Percentiles rank a stretch among this genome's conserved stretches.
phyloP scores from a whole-genome alignment of 2,888 invertebrate genomes.

The Isotomurus palustris region DNA sequence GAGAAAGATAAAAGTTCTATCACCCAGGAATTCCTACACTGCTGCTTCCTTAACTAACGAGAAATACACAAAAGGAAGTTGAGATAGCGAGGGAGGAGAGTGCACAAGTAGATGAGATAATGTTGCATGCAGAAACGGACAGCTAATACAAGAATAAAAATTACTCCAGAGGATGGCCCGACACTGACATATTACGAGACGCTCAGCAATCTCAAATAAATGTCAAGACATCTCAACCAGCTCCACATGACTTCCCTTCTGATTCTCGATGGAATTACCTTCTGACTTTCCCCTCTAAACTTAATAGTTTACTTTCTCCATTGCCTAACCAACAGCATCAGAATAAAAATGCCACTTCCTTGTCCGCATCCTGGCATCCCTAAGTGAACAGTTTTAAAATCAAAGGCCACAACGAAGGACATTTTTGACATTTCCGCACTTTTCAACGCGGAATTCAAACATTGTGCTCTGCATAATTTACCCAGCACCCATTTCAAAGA shows the following conservation, averaged over 20 bases:
- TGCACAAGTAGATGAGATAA: conserved; percentile 17
- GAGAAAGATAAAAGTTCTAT: conserved; percentile 6
- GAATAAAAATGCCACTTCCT: not conserved
- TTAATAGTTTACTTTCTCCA: not conserved
- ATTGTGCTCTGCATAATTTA: too few relatives aligned
- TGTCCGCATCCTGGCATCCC: too few relatives aligned
- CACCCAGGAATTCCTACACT: too few relatives aligned
- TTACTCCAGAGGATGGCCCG: conserved; percentile 32
- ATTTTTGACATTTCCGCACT: too few relatives aligned
- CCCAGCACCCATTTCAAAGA: too few relatives aligned
- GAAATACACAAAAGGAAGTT: too few relatives aligned
- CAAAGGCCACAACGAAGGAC: too few relatives aligned
- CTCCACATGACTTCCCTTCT: conserved; percentile 20
- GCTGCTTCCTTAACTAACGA: too few relatives aligned
- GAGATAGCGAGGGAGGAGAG: conserved; percentile 8
- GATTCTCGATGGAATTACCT: conserved; percentile 14
- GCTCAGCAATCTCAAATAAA: conserved; percentile 41
- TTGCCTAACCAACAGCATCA: not conserved
- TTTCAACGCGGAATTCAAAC: too few relatives aligned
- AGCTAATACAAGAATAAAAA: conserved; percentile 39
- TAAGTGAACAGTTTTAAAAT: too few relatives aligned
- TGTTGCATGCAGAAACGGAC: conserved; percentile 22
- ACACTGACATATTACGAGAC: conserved; percentile 41
- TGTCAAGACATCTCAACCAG: conserved; percentile 31
- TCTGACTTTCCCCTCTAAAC: conserved; percentile 2